Percentiles rank a stretch among this genome's conserved stretches.
phyloP scores from a whole-genome alignment of 2,113 vertebrate genomes.

The Colistium nudipinnis region DNA sequence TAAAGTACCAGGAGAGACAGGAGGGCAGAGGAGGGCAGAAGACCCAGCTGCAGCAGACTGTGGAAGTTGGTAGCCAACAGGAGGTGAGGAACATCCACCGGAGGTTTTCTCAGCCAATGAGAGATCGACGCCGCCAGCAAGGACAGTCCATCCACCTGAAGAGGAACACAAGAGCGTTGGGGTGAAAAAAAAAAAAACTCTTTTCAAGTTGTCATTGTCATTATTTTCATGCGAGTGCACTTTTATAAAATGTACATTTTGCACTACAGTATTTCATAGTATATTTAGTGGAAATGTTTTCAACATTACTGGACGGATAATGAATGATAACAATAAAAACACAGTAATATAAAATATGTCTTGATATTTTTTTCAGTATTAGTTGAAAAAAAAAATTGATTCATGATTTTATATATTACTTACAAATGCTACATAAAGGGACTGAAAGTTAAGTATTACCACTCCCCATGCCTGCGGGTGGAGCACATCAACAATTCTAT shows the following conservation, averaged over 20 bases:
- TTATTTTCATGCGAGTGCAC: too few relatives aligned
- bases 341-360: too few relatives aligned
- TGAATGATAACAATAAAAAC: too few relatives aligned
- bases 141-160: conserved; percentile 90
- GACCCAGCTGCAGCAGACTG: conserved; percentile 88
- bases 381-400: too few relatives aligned
- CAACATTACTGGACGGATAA: too few relatives aligned
- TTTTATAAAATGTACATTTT: too few relatives aligned
- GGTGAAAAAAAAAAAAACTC: too few relatives aligned
- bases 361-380: too few relatives aligned
- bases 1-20: conserved; percentile 86
- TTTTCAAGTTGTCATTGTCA: too few relatives aligned
- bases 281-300: too few relatives aligned
- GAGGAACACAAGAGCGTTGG: not conserved
- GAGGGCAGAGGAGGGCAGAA: conserved; percentile 87
- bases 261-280: too few relatives aligned
- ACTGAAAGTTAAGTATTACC: not conserved
- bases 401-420: not conserved
- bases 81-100: conserved; percentile 85
- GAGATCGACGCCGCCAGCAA: conserved; percentile 90
- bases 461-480: not conserved
- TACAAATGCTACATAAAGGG: not conserved
- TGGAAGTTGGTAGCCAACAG: conserved; percentile 95
- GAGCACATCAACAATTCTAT: conserved; percentile 23
- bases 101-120: conserved; percentile 86